phyloP scores from a whole-genome alignment of 2,888 invertebrate species.

The Fragum fragum region DNA sequence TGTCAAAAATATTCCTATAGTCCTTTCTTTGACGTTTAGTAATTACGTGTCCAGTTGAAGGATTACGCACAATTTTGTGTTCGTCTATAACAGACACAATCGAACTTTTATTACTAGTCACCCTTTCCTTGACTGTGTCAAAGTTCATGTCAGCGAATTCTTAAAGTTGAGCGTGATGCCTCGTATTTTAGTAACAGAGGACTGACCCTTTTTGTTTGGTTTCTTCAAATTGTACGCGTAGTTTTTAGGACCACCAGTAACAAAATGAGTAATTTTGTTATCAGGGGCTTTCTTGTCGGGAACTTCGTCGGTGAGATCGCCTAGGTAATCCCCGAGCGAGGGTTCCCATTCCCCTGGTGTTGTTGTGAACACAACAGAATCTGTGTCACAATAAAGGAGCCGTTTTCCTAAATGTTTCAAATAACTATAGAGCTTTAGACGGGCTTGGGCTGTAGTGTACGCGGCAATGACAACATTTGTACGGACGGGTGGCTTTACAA shows the following conservation, averaged over 20 bases:
- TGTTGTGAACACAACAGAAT: slow-evolving; percentile 38
- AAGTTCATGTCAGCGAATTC: slow-evolving; percentile 46
- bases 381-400: slow-evolving; percentile 38
- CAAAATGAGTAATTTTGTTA: too few species aligned
- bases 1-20: slow-evolving; percentile 35
- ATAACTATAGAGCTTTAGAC: too few species aligned
- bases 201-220: slow-evolving; percentile 33
- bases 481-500: slow-evolving; percentile 29
- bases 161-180: slow-evolving; percentile 46
- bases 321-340: slow-evolving; percentile 22
- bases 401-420: too few species aligned
- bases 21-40: slow-evolving; percentile 41
- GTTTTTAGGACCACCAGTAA: slow-evolving; percentile 44
- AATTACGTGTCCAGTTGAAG: slow-evolving; percentile 26
- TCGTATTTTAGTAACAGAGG: slow-evolving; percentile 42
- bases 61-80: slow-evolving; percentile 39
- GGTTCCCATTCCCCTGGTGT: slow-evolving; percentile 21
- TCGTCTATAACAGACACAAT: slow-evolving; percentile 31
- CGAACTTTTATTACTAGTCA: slow-evolving; percentile 17
- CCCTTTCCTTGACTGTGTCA: slow-evolving; percentile 33
- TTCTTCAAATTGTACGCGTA: slow-evolving; percentile 21
- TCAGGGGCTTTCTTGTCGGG: slow-evolving; percentile 30
- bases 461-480: slow-evolving; percentile 51
- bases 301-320: slow-evolving; percentile 30
- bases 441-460: slow-evolving; percentile 41